Conservation (phyloP, 2,113 vertebrate species). For the Sclerurus mexicanus region DNA sequence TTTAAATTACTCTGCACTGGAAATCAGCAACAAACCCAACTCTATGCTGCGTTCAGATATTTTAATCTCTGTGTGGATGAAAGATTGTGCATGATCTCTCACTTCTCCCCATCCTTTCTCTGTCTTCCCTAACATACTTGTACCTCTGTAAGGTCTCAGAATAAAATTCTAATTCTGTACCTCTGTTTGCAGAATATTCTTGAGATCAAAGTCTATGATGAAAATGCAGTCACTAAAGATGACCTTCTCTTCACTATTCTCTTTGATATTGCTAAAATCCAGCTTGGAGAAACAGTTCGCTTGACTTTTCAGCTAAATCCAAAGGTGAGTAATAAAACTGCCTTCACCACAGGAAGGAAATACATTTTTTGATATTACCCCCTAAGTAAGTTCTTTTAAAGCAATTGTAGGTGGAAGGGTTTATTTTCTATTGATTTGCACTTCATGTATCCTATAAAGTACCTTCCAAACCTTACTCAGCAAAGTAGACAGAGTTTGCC, state of each 20-base stretch:
- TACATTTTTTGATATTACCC: not conserved
- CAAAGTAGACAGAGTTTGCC: not conserved
- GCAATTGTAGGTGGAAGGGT: not conserved
- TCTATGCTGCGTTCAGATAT: not conserved
- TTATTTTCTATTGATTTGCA: not conserved
- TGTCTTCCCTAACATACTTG: not conserved
- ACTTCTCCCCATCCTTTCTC: not conserved
- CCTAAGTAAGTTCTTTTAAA: not conserved
- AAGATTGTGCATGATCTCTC: not conserved
- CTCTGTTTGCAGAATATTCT: conserved; percentile 72
- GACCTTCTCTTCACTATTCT: conserved; percentile 65
- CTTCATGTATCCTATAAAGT: not conserved
- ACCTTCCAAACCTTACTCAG: not conserved
- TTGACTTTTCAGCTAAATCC: conserved; percentile 37
- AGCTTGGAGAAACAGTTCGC: conserved; percentile 33
- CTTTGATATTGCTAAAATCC: conserved; percentile 73
- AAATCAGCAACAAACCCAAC: not conserved
- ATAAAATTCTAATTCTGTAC: not conserved
- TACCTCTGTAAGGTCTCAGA: not conserved
- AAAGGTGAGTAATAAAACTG: conserved; percentile 26
- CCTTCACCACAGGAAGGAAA: not conserved
- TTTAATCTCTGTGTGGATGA: not conserved
- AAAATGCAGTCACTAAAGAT: conserved; percentile 62
- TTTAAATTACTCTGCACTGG: not conserved
- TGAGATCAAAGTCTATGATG: conserved; percentile 72